A percentile compares a stretch with the other conserved stretches of the same genome.
phyloP scores from a whole-genome alignment of 2,797 vertebrate genomes.

The Sardinella longiceps region DNA sequence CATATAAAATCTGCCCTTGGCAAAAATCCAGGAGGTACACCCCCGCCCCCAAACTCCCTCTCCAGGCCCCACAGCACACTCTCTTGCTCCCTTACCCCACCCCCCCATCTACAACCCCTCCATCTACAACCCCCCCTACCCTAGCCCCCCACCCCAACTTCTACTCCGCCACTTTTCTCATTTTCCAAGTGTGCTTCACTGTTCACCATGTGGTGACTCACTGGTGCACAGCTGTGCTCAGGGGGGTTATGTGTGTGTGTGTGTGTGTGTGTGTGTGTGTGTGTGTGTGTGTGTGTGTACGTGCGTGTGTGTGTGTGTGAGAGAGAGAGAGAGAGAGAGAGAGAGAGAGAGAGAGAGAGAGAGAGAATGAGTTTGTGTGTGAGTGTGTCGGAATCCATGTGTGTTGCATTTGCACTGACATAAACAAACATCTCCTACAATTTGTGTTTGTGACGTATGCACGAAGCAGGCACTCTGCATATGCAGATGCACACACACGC shows the following conservation, averaged over 20 bases:
- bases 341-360: slow-evolving; percentile 43
- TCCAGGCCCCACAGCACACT: slow-evolving; percentile 59
- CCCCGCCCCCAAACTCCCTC: slow-evolving; percentile 45
- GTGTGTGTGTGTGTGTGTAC: slow-evolving; percentile 29
- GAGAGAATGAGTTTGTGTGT: slow-evolving; percentile 34
- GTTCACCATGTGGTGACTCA: slow-evolving; percentile 72
- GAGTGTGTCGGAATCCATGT: slow-evolving; percentile 53
- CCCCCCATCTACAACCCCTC: not conserved
- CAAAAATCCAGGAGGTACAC: slow-evolving; percentile 63
- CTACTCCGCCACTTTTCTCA: slow-evolving; percentile 50
- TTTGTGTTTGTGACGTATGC: not conserved
- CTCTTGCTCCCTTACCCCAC: not conserved
- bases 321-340: slow-evolving; percentile 43
- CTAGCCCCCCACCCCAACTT: slow-evolving; percentile 26
- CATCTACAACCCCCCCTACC: slow-evolving; percentile 51
- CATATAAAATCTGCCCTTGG: slow-evolving; percentile 70
- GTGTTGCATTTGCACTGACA: slow-evolving; percentile 51
- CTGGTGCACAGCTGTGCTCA: slow-evolving; percentile 31
- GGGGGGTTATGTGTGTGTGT: slow-evolving; percentile 50
- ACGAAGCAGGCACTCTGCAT: not conserved
- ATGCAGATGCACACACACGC: slow-evolving; percentile 34
- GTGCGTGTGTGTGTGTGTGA: slow-evolving; percentile 36
- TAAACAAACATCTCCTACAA: slow-evolving; percentile 39
- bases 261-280: slow-evolving; percentile 46
- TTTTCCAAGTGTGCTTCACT: slow-evolving; percentile 53